A percentile compares a stretch with the other conserved stretches of the same genome.
Evolutionary conservation across 2,888 invertebrate species (phyloP).

Genomic region (Chrysina gloriosa): DNA sequence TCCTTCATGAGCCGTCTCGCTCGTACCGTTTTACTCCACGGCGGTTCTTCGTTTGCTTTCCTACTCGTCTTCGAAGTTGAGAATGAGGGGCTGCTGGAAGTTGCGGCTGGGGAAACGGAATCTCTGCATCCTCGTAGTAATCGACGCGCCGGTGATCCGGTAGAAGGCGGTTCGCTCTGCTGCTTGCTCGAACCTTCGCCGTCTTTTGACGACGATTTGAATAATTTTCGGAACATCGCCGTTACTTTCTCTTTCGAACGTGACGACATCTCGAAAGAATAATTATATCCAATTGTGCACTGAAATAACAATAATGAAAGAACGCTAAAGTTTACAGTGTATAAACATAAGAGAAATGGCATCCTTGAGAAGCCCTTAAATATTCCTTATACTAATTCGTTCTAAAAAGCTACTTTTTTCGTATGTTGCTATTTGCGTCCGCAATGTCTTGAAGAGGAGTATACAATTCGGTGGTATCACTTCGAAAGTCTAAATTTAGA

Average conservation of each 20-base stretch:
- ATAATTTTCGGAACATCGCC: slow-evolving; percentile 82
- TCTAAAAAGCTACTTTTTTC: too few relatives aligned
- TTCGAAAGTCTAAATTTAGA: too few relatives aligned
- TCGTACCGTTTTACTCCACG: slow-evolving; percentile 74
- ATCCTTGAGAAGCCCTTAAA: too few relatives aligned
- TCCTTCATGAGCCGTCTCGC: slow-evolving; percentile 88
- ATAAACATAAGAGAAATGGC: too few relatives aligned
- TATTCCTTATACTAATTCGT: too few relatives aligned
- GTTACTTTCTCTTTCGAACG: slow-evolving; percentile 86
- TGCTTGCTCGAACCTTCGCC: slow-evolving; percentile 69
- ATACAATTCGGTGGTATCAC: too few relatives aligned
- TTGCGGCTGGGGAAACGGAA: slow-evolving; percentile 62
- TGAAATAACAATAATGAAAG: not conserved
- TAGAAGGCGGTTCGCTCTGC: slow-evolving; percentile 61
- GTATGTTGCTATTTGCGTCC: too few relatives aligned
- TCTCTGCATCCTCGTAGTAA: slow-evolving; percentile 60
- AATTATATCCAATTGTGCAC: too few relatives aligned
- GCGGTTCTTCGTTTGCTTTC: slow-evolving; percentile 60
- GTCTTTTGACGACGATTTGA: slow-evolving; percentile 78
- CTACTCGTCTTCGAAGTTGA: slow-evolving; percentile 52
- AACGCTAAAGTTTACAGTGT: too few relatives aligned
- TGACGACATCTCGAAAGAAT: slow-evolving; percentile 73
- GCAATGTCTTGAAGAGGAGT: too few relatives aligned
- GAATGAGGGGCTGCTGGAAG: slow-evolving; percentile 68
- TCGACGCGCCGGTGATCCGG: slow-evolving; percentile 62